phyloP scores from a whole-genome alignment of 2,888 invertebrate genomes.

The Galerucella pusilla region DNA sequence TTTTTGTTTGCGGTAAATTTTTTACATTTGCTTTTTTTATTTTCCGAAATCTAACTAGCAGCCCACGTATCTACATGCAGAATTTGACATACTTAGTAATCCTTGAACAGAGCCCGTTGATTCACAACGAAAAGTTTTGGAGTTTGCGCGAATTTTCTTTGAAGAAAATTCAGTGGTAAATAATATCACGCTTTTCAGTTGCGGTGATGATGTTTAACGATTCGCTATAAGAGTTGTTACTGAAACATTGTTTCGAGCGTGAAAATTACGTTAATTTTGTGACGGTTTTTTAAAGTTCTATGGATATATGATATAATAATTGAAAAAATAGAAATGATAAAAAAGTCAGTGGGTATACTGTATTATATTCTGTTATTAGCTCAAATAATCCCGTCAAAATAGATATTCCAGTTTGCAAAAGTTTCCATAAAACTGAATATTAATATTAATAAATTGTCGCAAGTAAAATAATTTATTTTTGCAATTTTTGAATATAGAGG shows the following conservation, averaged over 20 bases:
- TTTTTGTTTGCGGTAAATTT: no score
- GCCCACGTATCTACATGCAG: no score
- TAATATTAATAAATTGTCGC: no score
- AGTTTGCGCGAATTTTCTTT: conserved; percentile 30
- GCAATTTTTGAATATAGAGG: no score
- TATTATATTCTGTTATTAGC: no score
- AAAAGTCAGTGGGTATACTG: neutral
- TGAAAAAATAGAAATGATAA: neutral
- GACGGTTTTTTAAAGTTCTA: neutral
- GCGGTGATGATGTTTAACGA: neutral
- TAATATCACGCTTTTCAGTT: conserved; percentile 16
- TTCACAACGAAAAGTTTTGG: neutral
- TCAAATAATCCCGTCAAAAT: no score
- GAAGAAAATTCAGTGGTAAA: conserved; percentile 20
- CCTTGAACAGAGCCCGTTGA: conserved; percentile 7
- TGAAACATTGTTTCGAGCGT: conserved; percentile 5
- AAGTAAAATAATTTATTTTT: no score
- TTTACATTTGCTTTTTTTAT: no score
- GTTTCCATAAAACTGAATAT: no score
- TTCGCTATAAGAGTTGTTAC: neutral
- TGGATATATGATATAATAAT: neutral
- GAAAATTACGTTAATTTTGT: neutral
- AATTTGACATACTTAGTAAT: no score
- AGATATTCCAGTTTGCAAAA: no score
- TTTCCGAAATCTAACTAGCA: no score